Base-by-base conservation (phyloP, 2,888 invertebrate genomes). In the Drosophila rellima region DNA sequence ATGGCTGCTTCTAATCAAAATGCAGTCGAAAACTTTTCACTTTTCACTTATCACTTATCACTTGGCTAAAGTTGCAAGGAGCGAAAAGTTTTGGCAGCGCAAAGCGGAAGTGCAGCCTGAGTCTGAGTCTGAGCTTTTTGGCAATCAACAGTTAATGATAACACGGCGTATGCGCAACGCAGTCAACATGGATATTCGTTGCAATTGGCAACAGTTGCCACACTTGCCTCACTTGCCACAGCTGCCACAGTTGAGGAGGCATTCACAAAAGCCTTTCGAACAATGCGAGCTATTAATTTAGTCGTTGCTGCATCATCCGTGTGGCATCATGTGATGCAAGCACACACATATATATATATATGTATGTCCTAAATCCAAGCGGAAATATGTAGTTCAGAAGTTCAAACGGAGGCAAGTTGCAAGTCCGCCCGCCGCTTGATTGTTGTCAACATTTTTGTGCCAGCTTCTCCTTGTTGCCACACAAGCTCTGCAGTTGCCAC, bases 401-500 rank as follows among this genome's bases (percentile, higher is more conserved):
- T 89, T 87, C 70, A 74, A 54, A n/a, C 40, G 40, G 18, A 31
- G 40, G 31, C 40, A 54, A 54, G 54, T 52, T 39, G 52, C 20
- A 39, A 29, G 52, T 52, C 54, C 17, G 40, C 29, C 40, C 40
- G 54, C 54, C 63, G 77, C 60, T 69, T 54, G 70, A 80, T 84
- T 87, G 89, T 89, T 87, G 87, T 78, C 82, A 70, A 80, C 89
- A 72, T 75, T 87, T 80, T 89, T 78, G 78, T 78, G 60, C 44
- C 51, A 11, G 26, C 18, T 59, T 23, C 18, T 55, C 33, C 26
- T 23, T 39, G 60, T 69, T 63, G 84, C 26, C 33, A 20, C 55
- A 55, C 44, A 39, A 39, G 39, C 45, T 45, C 20, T 1, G 13
- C 20, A 42, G 18, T 44, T 44, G 55, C 55, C 44, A 23, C 33